phyloP scores from a whole-genome alignment of 2,888 invertebrate species.

The Hanleya hanleyi region DNA sequence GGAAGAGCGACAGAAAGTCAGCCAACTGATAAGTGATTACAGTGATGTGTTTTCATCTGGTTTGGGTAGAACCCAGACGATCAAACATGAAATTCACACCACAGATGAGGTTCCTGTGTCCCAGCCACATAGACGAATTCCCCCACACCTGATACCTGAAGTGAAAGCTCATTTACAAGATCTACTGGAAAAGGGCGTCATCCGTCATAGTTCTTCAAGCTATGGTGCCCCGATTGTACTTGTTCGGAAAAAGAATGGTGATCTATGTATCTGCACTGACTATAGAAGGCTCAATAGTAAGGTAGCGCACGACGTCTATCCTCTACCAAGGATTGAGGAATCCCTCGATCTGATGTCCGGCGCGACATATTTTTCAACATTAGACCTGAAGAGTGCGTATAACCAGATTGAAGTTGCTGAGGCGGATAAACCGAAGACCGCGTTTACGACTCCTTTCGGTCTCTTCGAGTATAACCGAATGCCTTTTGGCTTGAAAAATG shows the following conservation, averaged over 20 bases:
- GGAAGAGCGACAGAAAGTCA: background rate
- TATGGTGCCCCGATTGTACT: slow-evolving; percentile 39
- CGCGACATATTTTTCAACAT: slow-evolving; percentile 26
- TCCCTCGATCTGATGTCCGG: slow-evolving; percentile 30
- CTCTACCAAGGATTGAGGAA: slow-evolving; percentile 35
- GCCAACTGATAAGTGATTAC: background rate
- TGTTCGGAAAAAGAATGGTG: slow-evolving; percentile 36
- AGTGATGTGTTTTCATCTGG: background rate
- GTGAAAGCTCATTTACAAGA: slow-evolving; percentile 19
- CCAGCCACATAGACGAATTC: slow-evolving; percentile 19
- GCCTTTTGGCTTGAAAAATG: slow-evolving; percentile 15
- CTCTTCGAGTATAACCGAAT: too few relatives aligned
- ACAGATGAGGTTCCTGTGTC: slow-evolving; percentile 12
- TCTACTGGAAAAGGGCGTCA: slow-evolving; percentile 29
- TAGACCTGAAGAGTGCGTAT: slow-evolving; percentile 32
- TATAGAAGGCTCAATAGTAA: slow-evolving; percentile 34
- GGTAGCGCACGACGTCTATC: slow-evolving; percentile 32
- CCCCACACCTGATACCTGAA: slow-evolving; percentile 12
- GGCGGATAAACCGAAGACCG: slow-evolving; percentile 32
- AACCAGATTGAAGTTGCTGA: slow-evolving; percentile 29
- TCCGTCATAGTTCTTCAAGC: slow-evolving; percentile 26
- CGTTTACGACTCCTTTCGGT: slow-evolving; percentile 31
- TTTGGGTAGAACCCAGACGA: too few relatives aligned
- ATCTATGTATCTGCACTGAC: slow-evolving; percentile 29
- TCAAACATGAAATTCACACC: slow-evolving; percentile 6